A percentile compares a stretch with the other conserved stretches of the same genome.
phyloP scores from a whole-genome alignment of 2,797 vertebrate genomes.

The Enteromius trimaculatus region DNA sequence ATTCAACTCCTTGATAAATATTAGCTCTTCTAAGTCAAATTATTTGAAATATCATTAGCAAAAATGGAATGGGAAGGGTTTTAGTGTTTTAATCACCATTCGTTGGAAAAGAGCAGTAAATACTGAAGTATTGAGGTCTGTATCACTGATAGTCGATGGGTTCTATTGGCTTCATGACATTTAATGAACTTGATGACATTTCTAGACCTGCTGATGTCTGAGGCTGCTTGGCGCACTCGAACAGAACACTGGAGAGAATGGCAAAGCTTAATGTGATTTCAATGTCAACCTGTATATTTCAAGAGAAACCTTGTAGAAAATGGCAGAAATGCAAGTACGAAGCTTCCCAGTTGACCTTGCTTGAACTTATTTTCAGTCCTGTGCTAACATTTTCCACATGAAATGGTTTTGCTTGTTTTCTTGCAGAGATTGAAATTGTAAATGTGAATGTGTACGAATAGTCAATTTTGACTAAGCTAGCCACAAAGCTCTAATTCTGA shows the following conservation, averaged over 20 bases:
- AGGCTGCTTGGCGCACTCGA: neutral
- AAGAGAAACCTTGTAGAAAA: neutral
- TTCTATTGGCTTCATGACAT: conserved; percentile 51
- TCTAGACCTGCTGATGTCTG: conserved; percentile 30
- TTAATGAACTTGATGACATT: conserved; percentile 57
- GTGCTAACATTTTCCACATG: neutral
- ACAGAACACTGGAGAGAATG: neutral
- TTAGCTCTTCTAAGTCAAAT: neutral
- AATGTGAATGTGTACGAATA: neutral
- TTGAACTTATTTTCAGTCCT: neutral
- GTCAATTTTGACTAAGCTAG: neutral
- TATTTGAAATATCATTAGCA: neutral
- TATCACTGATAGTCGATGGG: neutral
- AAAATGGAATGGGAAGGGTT: neutral
- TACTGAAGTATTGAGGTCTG: conserved; percentile 14
- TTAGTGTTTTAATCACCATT: neutral
- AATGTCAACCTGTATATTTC: neutral
- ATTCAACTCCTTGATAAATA: neutral
- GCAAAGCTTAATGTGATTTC: neutral
- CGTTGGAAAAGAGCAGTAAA: neutral
- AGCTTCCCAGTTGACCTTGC: neutral
- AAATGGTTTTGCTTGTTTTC: neutral
- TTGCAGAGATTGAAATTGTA: neutral
- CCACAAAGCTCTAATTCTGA: neutral
- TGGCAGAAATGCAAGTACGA: neutral